Evolutionary conservation across 2,113 vertebrate species (phyloP).

Genomic region (Oriolus oriolus): DNA sequence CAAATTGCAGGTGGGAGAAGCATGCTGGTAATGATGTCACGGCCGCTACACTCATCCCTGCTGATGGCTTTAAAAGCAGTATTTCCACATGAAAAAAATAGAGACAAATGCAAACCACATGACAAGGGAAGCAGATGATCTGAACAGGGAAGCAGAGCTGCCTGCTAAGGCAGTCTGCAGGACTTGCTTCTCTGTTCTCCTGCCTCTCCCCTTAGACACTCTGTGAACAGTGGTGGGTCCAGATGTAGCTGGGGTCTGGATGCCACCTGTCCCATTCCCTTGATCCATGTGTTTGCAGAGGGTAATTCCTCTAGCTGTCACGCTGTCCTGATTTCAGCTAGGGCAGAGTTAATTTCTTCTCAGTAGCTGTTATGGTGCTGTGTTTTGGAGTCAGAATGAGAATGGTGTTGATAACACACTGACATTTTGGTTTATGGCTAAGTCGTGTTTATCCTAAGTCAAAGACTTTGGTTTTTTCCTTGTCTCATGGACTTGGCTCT

Average conservation of each 20-base stretch:
- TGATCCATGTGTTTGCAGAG: neutral
- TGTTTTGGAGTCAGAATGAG: neutral
- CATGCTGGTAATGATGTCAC: neutral
- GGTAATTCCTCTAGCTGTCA: neutral
- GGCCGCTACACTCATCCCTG: rapidly evolving
- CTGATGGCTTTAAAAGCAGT: neutral
- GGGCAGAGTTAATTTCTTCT: neutral
- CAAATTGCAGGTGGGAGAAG: neutral
- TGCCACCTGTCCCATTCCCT: neutral
- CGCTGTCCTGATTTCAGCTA: neutral
- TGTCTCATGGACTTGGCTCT: neutral
- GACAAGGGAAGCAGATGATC: neutral
- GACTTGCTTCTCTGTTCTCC: neutral
- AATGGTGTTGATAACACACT: neutral
- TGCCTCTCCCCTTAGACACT: neutral
- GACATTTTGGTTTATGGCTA: neutral
- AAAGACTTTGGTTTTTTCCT: neutral
- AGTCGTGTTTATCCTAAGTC: neutral
- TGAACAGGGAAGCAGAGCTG: neutral
- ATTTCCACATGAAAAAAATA: neutral
- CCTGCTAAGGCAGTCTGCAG: neutral
- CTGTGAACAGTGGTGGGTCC: rapidly evolving
- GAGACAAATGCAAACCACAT: neutral
- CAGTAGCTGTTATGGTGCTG: neutral
- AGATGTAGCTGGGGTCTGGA: neutral